Conservation (phyloP, 2,797 vertebrate genomes). For the Acanthornis magna region DNA sequence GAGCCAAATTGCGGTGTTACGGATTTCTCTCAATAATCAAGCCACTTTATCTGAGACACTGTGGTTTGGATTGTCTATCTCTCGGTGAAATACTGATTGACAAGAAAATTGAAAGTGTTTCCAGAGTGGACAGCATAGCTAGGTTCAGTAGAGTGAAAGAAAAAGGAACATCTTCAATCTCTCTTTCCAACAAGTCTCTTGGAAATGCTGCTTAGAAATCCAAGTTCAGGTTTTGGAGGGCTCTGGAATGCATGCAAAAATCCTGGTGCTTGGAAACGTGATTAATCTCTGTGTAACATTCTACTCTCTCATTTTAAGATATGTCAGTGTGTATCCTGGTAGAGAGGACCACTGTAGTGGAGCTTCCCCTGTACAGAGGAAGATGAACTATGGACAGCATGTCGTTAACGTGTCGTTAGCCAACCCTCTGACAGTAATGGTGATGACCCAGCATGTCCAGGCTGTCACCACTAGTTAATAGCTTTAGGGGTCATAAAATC, state of each 20-base stretch:
- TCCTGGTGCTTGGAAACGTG: not conserved
- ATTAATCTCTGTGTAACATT: not conserved
- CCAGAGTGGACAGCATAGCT: not conserved
- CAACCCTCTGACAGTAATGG: not conserved
- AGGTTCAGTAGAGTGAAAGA: not conserved
- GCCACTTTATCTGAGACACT: not conserved
- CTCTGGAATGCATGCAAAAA: not conserved
- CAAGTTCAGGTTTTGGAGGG: not conserved
- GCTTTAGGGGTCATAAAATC: not conserved
- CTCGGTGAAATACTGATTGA: not conserved
- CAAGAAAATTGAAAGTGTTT: not conserved
- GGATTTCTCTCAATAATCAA: not conserved
- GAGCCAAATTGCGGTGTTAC: not conserved
- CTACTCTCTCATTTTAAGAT: not conserved
- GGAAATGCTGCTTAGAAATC: not conserved
- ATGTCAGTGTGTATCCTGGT: not conserved
- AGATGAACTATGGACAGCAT: rapidly evolving
- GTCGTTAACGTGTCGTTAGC: rapidly evolving
- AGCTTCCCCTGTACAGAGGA: not conserved
- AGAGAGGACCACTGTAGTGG: not conserved
- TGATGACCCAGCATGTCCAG: not conserved
- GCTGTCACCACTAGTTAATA: not conserved
- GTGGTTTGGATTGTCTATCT: not conserved
- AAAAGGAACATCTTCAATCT: not conserved
- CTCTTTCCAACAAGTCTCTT: not conserved